Conservation (phyloP, 2,113 vertebrate genomes). For the Salvelinus fontinalis region DNA sequence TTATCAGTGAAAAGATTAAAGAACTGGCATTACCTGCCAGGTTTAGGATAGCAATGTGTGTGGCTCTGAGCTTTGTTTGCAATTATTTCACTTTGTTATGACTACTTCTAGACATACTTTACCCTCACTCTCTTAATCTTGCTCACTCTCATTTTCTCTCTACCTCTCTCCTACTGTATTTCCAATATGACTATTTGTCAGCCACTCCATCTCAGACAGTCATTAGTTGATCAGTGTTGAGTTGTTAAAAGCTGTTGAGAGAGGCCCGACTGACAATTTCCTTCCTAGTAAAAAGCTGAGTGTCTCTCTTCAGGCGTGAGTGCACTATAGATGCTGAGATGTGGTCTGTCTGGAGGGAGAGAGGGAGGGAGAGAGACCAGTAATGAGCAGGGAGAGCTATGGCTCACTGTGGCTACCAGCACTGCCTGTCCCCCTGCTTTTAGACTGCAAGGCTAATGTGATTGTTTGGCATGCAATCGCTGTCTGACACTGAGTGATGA, state of each 20-base stretch:
- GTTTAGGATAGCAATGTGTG: conserved; percentile 38
- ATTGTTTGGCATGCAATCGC: conserved; percentile 68
- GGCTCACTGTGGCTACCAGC: conserved; percentile 46
- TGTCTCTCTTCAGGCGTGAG: conserved; percentile 35
- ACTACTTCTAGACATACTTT: conserved; percentile 47
- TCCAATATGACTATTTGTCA: conserved; percentile 44
- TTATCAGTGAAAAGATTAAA: conserved; percentile 39
- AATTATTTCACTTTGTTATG: conserved; percentile 23
- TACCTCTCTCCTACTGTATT: conserved; percentile 37
- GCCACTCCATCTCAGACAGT: conserved; percentile 50
- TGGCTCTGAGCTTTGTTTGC: conserved; percentile 27
- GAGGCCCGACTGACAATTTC: conserved; percentile 52
- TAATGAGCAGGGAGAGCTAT: conserved; percentile 41
- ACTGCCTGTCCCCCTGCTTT: conserved; percentile 32
- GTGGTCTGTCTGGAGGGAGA: conserved; percentile 29
- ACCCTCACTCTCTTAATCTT: conserved; percentile 10
- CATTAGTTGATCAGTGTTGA: conserved; percentile 68
- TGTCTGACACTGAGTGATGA: conserved; percentile 65
- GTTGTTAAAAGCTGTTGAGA: conserved; percentile 67
- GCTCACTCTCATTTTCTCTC: conserved; percentile 22
- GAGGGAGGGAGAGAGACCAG: conserved; percentile 8
- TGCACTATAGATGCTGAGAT: conserved; percentile 67
- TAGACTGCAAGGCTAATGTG: conserved; percentile 59
- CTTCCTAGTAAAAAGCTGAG: conserved; percentile 59
- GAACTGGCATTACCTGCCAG: conserved; percentile 42